phyloP scores from a whole-genome alignment of 23 tunicate species.

The Trididemnum nubilum region DNA sequence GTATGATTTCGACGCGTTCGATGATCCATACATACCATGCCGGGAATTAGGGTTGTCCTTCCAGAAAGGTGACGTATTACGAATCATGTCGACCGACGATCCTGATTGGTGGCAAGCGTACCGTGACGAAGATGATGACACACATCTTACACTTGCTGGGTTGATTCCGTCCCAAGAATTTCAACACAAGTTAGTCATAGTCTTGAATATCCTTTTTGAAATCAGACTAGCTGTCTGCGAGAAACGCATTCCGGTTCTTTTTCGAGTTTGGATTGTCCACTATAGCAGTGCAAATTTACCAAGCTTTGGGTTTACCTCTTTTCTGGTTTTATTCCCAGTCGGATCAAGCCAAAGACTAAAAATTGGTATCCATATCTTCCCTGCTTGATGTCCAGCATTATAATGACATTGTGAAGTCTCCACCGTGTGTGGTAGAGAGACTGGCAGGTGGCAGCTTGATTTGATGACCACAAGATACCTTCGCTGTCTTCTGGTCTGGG shows the following conservation, averaged over 20 bases:
- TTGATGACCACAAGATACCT: no score
- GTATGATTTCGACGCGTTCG: conserved; percentile 86
- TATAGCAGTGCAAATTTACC: no score
- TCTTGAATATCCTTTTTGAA: background rate
- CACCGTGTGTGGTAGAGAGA: no score
- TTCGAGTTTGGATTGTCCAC: background rate
- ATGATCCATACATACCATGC: conserved; percentile 94
- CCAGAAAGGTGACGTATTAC: conserved; percentile 89
- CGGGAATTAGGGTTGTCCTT: conserved; percentile 92
- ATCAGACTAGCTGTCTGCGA: no score
- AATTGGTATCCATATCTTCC: no score
- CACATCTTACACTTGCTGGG: conserved; percentile 84
- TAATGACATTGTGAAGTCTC: no score
- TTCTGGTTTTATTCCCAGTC: no score
- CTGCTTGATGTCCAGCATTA: no score
- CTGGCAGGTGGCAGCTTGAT: no score
- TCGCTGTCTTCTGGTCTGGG: no score
- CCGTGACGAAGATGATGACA: conserved; percentile 93
- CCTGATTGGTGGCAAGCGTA: conserved; percentile 98
- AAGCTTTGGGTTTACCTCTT: no score
- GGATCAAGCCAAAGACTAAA: no score
- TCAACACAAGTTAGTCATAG: conserved; percentile 60
- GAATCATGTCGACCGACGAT: conserved; percentile 87
- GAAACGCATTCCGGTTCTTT: background rate
- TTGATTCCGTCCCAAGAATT: conserved; percentile 82